A percentile compares a stretch with the other conserved stretches of the same genome.
These are phyloP conservation scores for Bombylius major DNA, from an alignment of 2,888 invertebrate genomes.

Conservation along the genomic window DNA sequence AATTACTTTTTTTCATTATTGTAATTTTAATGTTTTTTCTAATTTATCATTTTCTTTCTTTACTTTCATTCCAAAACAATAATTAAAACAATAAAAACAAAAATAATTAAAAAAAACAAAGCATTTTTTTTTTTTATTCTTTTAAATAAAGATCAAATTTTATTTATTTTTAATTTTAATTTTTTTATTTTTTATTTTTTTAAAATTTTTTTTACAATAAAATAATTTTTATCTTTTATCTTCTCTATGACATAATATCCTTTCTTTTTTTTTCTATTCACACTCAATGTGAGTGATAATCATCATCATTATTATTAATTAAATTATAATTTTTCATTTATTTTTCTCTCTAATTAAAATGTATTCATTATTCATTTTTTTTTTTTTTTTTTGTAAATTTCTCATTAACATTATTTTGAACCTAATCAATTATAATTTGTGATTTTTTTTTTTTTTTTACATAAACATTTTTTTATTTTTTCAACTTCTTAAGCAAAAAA, in stretches of 20 bases:
- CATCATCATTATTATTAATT: background rate
- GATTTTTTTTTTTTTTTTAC: too few species aligned
- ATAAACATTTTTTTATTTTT: too few species aligned
- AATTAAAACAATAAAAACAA: background rate
- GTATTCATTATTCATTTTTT: too few species aligned
- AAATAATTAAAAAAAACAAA: background rate
- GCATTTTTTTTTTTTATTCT: background rate
- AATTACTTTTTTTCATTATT: too few species aligned
- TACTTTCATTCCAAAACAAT: too few species aligned
- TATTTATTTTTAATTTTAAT: background rate
- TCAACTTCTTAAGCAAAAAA: too few species aligned
- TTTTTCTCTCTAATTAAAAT: background rate
- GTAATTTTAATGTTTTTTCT: too few species aligned
- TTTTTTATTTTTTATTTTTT: background rate
- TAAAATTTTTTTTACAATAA: background rate
- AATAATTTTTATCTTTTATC: background rate
- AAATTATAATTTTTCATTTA: background rate
- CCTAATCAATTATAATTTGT: too few species aligned
- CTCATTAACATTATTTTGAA: too few species aligned
- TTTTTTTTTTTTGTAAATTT: too few species aligned
- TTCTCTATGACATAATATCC: background rate
- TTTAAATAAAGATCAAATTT: background rate
- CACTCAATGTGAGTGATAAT: conserved; percentile 9
- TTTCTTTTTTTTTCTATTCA: background rate
- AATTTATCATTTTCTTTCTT: too few species aligned